A percentile compares a stretch with the other conserved stretches of the same genome.
Conservation (phyloP, 1,140 invertebrate species). For the Arion vulgaris region DNA sequence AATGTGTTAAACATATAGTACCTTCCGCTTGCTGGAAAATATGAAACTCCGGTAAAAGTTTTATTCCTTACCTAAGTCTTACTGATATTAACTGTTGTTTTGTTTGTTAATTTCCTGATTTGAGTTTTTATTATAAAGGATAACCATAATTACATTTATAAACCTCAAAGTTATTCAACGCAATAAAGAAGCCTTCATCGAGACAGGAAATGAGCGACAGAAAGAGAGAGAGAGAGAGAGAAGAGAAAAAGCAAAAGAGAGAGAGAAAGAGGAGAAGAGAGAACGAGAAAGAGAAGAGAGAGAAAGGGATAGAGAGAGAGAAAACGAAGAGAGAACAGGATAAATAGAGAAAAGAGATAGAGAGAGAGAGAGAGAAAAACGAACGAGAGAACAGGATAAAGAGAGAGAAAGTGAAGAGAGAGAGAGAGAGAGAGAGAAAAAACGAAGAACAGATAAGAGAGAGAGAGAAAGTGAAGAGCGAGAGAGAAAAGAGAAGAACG, state of each 20-base stretch:
- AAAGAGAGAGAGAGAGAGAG: not conserved
- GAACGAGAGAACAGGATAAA: not conserved
- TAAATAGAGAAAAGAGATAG: not conserved
- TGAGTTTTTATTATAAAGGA: too few relatives aligned
- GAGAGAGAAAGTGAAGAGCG: too few relatives aligned
- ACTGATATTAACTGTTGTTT: not conserved
- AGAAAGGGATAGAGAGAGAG: not conserved
- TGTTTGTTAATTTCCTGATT: not conserved
- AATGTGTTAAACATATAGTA: too few relatives aligned
- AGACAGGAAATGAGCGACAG: not conserved
- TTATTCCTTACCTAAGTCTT: too few relatives aligned
- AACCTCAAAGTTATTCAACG: too few relatives aligned
- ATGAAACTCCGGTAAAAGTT: too few relatives aligned
- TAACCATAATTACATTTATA: too few relatives aligned
- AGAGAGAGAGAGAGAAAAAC: constrained; percentile 3
- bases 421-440: too few relatives aligned
- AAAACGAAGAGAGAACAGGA: not conserved
- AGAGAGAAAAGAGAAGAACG: too few relatives aligned
- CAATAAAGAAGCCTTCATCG: not conserved
- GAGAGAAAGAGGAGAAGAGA: constrained; percentile 17
- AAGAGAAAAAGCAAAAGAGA: not conserved
- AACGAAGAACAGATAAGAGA: too few relatives aligned
- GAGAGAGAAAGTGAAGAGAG: too few relatives aligned
- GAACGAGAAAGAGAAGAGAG: not conserved
- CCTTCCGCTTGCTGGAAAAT: too few relatives aligned